Evolutionary conservation across 2,113 vertebrate genomes (phyloP).

Genomic region (Puntigrus tetrazona): DNA sequence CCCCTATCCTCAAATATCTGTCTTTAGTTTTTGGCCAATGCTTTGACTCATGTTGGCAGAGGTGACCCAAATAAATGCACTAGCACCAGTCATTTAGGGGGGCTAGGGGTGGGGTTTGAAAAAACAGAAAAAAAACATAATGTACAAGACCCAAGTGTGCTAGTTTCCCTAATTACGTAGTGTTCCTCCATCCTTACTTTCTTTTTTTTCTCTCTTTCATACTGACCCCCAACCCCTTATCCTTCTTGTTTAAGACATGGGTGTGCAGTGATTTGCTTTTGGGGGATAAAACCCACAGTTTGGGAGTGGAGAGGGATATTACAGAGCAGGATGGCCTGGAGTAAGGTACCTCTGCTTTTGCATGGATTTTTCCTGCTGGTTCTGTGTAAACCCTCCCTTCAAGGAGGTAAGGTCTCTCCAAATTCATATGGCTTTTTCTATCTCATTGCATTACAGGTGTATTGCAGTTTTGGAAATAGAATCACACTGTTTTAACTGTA

Average conservation of each 20-base stretch:
- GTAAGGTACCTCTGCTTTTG: constrained; percentile 78
- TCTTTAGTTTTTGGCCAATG: constrained; percentile 46
- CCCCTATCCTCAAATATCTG: constrained; percentile 30
- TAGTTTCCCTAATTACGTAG: constrained; percentile 79
- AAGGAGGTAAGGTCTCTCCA: constrained; percentile 85
- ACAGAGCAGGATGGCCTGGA: constrained; percentile 86
- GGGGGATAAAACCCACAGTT: constrained; percentile 89
- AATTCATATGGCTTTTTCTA: background rate
- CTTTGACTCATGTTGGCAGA: constrained; percentile 61
- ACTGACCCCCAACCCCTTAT: constrained; percentile 48
- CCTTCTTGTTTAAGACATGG: constrained; percentile 76
- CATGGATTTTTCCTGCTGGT: constrained; percentile 82
- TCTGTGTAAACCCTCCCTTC: constrained; percentile 82
- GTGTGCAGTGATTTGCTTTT: constrained; percentile 80
- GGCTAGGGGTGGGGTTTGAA: constrained; percentile 45
- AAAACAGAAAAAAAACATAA: constrained; percentile 70
- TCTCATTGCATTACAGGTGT: constrained; percentile 18
- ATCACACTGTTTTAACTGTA: background rate
- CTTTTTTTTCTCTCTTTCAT: constrained; percentile 62
- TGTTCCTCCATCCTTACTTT: constrained; percentile 70
- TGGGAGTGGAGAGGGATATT: constrained; percentile 82
- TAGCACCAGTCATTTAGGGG: constrained; percentile 62
- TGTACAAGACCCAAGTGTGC: constrained; percentile 67
- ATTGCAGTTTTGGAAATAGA: constrained; percentile 26
- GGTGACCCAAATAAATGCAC: constrained; percentile 70